Evolutionary conservation across 2,113 vertebrate genomes (phyloP), one percentile per base, ranked within the genome.

Genomic region (Tupaia chinensis): DNA sequence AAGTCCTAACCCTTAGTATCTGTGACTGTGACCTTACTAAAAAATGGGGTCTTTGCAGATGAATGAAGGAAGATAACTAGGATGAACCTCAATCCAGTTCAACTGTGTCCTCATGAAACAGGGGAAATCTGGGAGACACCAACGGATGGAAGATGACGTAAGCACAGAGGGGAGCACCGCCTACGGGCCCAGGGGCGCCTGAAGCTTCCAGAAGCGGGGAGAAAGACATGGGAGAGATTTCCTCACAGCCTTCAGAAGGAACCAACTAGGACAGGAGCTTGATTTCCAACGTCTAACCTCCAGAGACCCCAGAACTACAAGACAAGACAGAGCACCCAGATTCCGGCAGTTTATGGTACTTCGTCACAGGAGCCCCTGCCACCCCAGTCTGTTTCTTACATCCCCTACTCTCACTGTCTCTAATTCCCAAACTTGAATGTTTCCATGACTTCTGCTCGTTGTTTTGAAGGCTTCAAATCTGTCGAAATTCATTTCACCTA

Each of bases 401-500:
- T n/a, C 34, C 2, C 27, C 70, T 29, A 70, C 7, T 74, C 23
- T 72, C 23, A 54, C 68, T 78, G 17, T 16, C 34, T 9, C 53
- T 86, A 86, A 72, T 29, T 68, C 12, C 34, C 66, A 32, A 60
- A 72, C 2, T 1, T 12, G 16, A 86, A 20, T 17, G 19, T 34
- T 58, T 66, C 76, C 16, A 58, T 22, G 76, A 65, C 13, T 80
- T 74, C 60, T 76, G 53, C 12, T 78, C 13, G 9, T 74, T 60
- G 72, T 25, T 76, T 22, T 79, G 44, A n/a, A 72, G 72, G 44
- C 65, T 89, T 53, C 32, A 22, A 34, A 23, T 53, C 80, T 82
- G 25, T 29, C 53, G 79, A 95, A 89, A 91, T 54, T 23, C 32
- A 82, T 83, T 78, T 68, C 54, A 95, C 27, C 10, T 65, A 91